These are phyloP conservation scores for Heterodera filipjevi DNA, from an alignment of 2,888 invertebrate genomes.

Conservation along the genomic window DNA sequence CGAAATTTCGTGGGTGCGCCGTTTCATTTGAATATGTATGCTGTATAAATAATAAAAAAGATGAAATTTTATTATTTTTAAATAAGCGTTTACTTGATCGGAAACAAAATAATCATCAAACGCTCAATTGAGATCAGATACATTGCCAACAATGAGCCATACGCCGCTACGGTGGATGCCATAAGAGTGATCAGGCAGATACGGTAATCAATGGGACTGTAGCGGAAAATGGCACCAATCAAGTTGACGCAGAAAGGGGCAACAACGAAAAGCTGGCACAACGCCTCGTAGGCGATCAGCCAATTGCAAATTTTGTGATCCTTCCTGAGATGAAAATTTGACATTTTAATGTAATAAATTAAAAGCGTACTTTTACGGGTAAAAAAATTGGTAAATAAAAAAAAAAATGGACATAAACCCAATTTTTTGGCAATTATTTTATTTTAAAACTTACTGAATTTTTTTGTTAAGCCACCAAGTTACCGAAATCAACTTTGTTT, in stretches of 20 bases:
- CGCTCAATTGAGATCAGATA: constrained; percentile 24
- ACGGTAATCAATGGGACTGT: constrained; percentile 12
- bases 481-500: too few relatives aligned
- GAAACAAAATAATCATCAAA: constrained; percentile 14
- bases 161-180: constrained; percentile 13
- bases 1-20: too few relatives aligned
- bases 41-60: neutral
- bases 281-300: constrained; percentile 17
- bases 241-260: constrained; percentile 15
- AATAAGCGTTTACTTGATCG: neutral
- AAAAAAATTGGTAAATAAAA: too few relatives aligned
- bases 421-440: neutral
- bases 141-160: constrained; percentile 16
- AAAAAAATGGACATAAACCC: neutral
- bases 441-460: too few relatives aligned
- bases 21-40: too few relatives aligned
- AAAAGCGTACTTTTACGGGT: neutral
- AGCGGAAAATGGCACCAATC: neutral
- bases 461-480: too few relatives aligned
- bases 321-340: neutral
- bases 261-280: constrained; percentile 6
- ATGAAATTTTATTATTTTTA: constrained; percentile 6
- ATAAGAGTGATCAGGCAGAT: constrained; percentile 14
- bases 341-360: neutral
- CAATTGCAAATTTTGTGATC: constrained; percentile 11